phyloP scores from a whole-genome alignment of 30 jellyfish, hydroid and myxozoan species.

The Aurelia sp. region DNA sequence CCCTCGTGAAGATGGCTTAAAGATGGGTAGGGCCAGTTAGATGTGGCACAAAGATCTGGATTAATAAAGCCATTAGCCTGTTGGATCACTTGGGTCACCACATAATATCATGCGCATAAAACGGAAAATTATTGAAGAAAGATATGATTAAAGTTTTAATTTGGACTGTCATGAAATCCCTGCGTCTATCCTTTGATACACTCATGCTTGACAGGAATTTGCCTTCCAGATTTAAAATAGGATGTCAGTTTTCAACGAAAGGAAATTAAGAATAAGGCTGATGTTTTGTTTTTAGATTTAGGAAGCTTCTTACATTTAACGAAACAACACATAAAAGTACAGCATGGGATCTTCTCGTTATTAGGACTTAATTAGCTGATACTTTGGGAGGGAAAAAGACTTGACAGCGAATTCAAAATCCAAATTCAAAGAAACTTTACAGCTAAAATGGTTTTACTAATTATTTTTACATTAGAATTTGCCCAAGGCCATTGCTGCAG shows the following conservation, averaged over 20 bases:
- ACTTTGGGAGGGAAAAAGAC: no score
- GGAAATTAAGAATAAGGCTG: conserved; percentile 6
- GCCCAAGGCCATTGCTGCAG: no score
- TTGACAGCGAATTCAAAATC: no score
- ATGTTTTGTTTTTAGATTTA: not conserved
- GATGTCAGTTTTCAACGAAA: conserved; percentile 32
- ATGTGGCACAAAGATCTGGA: conserved; percentile 19
- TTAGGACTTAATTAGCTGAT: no score
- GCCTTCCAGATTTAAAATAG: conserved; percentile 18
- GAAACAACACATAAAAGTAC: no score
- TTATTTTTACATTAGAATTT: no score
- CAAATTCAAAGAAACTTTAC: no score
- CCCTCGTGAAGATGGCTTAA: not conserved
- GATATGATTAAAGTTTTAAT: conserved; percentile 15
- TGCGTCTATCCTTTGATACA: conserved; percentile 23
- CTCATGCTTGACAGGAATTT: conserved; percentile 10
- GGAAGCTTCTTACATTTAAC: no score
- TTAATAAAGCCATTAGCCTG: conserved; percentile 14
- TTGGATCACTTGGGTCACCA: conserved; percentile 37
- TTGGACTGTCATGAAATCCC: conserved; percentile 5
- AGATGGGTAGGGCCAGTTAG: conserved; percentile 49
- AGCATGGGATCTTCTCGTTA: no score
- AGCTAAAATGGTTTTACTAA: no score
- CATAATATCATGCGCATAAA: conserved; percentile 32
- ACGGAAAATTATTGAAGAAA: conserved; percentile 1